These are phyloP conservation scores for Aspidoscelis tigris DNA, from an alignment of 2,113 vertebrate species.

Conservation along the genomic window DNA sequence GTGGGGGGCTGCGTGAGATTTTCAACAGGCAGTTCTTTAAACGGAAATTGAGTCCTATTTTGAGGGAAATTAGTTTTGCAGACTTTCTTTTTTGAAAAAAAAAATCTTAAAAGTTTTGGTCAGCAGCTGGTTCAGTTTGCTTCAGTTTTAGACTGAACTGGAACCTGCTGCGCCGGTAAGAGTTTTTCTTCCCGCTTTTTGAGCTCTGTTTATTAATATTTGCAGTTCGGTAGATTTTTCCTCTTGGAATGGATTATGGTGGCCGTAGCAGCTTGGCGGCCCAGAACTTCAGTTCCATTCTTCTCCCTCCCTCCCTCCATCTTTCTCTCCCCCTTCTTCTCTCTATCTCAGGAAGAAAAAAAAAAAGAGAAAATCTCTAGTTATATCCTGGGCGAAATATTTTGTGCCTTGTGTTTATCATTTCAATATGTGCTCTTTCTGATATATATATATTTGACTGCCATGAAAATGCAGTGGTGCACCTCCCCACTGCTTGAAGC, in stretches of 20 bases:
- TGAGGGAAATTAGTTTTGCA: constrained; percentile 86
- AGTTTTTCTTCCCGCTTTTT: constrained; percentile 67
- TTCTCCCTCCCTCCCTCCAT: not conserved
- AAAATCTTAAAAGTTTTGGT: constrained; percentile 78
- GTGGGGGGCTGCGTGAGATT: constrained; percentile 74
- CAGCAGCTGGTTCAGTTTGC: constrained; percentile 77
- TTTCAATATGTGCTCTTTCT: constrained; percentile 77
- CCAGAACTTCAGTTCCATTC: constrained; percentile 50
- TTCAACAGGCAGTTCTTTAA: constrained; percentile 76
- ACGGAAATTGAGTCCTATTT: constrained; percentile 85
- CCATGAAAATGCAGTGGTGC: constrained; percentile 58
- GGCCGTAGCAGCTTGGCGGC: constrained; percentile 41
- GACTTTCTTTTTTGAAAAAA: constrained; percentile 71
- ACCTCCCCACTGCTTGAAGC: not conserved
- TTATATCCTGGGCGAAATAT: constrained; percentile 69
- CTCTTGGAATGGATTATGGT: constrained; percentile 55
- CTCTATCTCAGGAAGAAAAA: constrained; percentile 16
- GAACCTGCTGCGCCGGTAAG: constrained; percentile 80
- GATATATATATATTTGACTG: constrained; percentile 58
- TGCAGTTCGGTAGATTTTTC: not conserved
- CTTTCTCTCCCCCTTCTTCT: too few species aligned
- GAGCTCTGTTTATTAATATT: constrained; percentile 59
- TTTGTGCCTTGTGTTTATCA: constrained; percentile 79
- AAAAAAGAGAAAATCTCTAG: not conserved
- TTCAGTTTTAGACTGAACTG: constrained; percentile 76